phyloP scores from a whole-genome alignment of 2,888 invertebrate genomes.

The Agrilus biguttatus region DNA sequence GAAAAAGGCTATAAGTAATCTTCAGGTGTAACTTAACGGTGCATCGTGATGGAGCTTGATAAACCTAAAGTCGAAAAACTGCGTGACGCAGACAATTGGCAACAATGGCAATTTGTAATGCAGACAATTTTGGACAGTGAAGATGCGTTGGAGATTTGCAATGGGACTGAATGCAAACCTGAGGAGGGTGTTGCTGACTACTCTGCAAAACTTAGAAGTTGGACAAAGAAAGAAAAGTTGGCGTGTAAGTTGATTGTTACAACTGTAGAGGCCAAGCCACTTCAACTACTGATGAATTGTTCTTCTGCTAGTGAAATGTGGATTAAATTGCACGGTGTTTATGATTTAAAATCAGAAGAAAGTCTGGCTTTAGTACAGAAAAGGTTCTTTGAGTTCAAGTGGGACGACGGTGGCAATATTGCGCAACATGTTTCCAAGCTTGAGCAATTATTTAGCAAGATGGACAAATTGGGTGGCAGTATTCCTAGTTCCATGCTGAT shows the following conservation, averaged over 20 bases:
- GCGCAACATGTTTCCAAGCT: slow-evolving; percentile 9
- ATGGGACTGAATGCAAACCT: no score
- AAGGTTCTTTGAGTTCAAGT: slow-evolving; percentile 12
- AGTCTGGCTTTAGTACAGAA: slow-evolving; percentile 11
- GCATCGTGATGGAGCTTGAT: no score
- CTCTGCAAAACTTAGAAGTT: slow-evolving; percentile 1
- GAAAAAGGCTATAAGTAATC: no score
- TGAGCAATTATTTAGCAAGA: slow-evolving; percentile 9
- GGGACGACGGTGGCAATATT: slow-evolving; percentile 5
- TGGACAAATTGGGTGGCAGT: slow-evolving; percentile 9
- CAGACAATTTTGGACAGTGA: no score
- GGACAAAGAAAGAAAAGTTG: slow-evolving; percentile 9
- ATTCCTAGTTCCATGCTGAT: slow-evolving; percentile 11
- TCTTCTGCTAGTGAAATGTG: slow-evolving; percentile 11
- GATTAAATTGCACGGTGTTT: slow-evolving; percentile 11
- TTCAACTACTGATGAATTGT: slow-evolving; percentile 8
- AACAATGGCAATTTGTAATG: no score
- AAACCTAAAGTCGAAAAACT: no score
- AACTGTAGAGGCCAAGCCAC: slow-evolving; percentile 10
- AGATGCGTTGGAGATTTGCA: no score
- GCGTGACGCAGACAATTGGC: no score
- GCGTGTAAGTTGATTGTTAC: slow-evolving; percentile 12
- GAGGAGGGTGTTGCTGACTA: neutral
- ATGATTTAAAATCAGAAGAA: slow-evolving; percentile 11
- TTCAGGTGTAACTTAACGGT: no score